phyloP scores from a whole-genome alignment of 2,888 invertebrate species.

The Leuctra nigra region DNA sequence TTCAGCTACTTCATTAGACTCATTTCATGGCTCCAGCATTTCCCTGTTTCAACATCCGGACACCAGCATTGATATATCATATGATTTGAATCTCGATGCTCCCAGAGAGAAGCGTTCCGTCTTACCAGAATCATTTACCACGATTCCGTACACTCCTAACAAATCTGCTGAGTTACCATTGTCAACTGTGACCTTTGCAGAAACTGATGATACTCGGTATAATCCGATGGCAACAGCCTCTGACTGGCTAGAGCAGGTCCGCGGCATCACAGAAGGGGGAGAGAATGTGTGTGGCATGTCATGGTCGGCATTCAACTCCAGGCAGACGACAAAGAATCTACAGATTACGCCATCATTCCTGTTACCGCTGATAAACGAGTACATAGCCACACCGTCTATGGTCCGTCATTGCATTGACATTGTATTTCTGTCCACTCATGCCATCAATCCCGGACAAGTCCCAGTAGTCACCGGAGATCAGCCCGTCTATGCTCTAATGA shows the following conservation, averaged over 20 bases:
- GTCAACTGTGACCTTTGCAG: not conserved
- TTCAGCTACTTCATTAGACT: not conserved
- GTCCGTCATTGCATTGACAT: constrained; percentile 30
- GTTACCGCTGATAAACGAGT: constrained; percentile 30
- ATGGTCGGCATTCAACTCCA: not conserved
- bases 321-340: not conserved
- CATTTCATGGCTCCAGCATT: constrained; percentile 5
- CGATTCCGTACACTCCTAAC: not conserved
- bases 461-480: constrained; percentile 33
- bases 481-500: constrained; percentile 33
- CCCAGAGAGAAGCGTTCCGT: too few relatives aligned
- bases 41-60: constrained; percentile 3
- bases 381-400: constrained; percentile 30
- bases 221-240: not conserved
- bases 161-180: not conserved
- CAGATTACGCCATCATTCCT: constrained; percentile 9
- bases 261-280: not conserved
- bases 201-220: not conserved
- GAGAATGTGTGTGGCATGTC: not conserved
- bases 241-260: not conserved
- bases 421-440: constrained; percentile 16
- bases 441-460: constrained; percentile 32
- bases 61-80: not conserved
- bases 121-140: constrained; percentile 1
- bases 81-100: not conserved